These are phyloP conservation scores for Parnassius mnemosyne DNA, from an alignment of 2,888 invertebrate species.

Conservation along the genomic window DNA sequence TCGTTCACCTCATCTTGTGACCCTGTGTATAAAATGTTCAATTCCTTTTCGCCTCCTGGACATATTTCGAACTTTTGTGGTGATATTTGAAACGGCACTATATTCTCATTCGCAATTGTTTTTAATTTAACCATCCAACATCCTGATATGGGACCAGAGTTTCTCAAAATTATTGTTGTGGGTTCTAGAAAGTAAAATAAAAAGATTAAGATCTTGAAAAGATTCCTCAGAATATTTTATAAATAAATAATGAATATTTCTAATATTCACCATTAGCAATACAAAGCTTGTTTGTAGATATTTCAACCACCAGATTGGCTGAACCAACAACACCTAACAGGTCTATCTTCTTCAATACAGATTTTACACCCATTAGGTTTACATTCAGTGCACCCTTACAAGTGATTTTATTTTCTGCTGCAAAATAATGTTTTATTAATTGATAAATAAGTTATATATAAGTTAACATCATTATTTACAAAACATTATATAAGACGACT, in stretches of 20 bases:
- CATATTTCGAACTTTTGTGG: conserved; percentile 53
- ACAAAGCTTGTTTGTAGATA: conserved; percentile 44
- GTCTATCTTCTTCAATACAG: conserved; percentile 54
- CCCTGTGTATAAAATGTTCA: conserved; percentile 53
- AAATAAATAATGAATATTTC: neutral
- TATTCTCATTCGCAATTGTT: conserved; percentile 35
- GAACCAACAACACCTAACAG: conserved; percentile 56
- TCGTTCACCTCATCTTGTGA: conserved; percentile 46
- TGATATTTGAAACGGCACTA: conserved; percentile 51
- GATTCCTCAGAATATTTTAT: too few species aligned
- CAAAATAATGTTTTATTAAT: conserved; percentile 28
- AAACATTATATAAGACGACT: conserved; percentile 30
- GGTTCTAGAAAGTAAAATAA: conserved; percentile 48
- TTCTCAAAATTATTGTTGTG: conserved; percentile 46
- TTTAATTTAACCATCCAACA: conserved; percentile 54
- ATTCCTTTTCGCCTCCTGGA: conserved; percentile 43
- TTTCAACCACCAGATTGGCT: conserved; percentile 47
- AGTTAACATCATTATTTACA: too few species aligned
- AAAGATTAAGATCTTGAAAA: too few species aligned
- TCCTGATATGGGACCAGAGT: conserved; percentile 57
- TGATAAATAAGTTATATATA: too few species aligned
- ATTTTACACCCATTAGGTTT: conserved; percentile 55
- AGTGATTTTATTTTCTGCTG: conserved; percentile 43
- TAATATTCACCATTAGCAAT: conserved; percentile 50
- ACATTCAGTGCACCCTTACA: conserved; percentile 57